phyloP scores from a whole-genome alignment of 2,888 invertebrate genomes.

The Apodemia hepburni region DNA sequence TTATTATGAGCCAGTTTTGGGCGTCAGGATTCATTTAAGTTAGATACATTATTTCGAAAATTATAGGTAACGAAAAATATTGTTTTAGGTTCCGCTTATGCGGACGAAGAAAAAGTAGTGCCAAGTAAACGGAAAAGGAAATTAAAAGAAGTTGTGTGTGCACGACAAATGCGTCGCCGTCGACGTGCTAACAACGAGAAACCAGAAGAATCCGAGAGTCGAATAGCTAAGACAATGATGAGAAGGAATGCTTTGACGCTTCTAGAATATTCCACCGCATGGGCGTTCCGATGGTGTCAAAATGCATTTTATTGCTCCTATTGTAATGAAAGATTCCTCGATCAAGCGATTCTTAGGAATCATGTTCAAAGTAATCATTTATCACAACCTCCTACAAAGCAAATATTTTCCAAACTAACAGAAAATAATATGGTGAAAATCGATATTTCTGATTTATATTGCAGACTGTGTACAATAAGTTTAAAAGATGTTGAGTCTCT shows the following conservation, averaged over 20 bases:
- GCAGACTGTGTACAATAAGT: constrained; percentile 50
- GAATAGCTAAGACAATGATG: constrained; percentile 70
- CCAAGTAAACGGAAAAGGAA: constrained; percentile 52
- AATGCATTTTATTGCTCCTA: constrained; percentile 66
- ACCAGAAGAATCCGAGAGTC: constrained; percentile 62
- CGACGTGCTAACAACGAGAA: constrained; percentile 66
- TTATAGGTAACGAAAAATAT: background rate
- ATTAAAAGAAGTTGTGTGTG: constrained; percentile 66
- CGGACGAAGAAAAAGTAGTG: constrained; percentile 43
- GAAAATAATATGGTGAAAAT: constrained; percentile 72
- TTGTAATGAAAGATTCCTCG: constrained; percentile 58
- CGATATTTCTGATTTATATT: constrained; percentile 55
- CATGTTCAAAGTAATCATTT: constrained; percentile 52
- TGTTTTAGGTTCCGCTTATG: constrained; percentile 62
- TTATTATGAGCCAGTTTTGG: too few relatives aligned
- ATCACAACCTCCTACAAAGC: constrained; percentile 48
- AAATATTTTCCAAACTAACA: constrained; percentile 58
- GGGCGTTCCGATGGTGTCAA: constrained; percentile 69
- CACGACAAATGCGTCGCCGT: constrained; percentile 65
- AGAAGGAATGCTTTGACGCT: constrained; percentile 59
- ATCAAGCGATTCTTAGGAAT: constrained; percentile 46
- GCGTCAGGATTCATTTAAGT: too few relatives aligned
- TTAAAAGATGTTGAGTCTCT: constrained; percentile 47
- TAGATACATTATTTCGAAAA: background rate
- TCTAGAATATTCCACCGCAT: constrained; percentile 64